Evolutionary conservation across 2,888 invertebrate species (phyloP).

Genomic region (Caenorhabditis parvicauda): DNA sequence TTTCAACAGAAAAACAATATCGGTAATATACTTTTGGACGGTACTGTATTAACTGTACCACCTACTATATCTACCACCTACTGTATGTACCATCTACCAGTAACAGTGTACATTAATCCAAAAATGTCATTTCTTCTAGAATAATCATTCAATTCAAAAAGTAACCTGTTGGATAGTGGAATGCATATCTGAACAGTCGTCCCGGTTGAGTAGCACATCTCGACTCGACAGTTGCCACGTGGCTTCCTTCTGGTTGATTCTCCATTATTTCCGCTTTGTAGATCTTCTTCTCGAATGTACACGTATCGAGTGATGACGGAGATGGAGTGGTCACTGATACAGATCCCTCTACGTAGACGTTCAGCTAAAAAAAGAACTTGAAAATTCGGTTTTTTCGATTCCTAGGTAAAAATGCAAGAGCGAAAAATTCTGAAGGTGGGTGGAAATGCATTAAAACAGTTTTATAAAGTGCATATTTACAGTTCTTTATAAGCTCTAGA

Average conservation of each 20-base stretch:
- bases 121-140: not conserved
- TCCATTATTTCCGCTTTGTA: slow-evolving; percentile 50
- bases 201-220: not conserved
- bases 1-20: not conserved
- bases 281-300: slow-evolving; percentile 41
- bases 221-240: no score
- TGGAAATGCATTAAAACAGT: no score
- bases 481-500: no score
- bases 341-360: slow-evolving; percentile 36
- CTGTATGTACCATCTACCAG: no score
- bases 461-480: no score
- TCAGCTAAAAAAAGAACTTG: slow-evolving; percentile 33
- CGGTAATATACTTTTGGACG: no score
- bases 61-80: no score
- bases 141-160: not conserved
- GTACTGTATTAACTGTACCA: no score
- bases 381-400: no score
- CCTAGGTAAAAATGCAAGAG: no score
- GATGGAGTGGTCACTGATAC: slow-evolving; percentile 4
- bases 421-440: not conserved
- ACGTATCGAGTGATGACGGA: slow-evolving; percentile 8
- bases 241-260: slow-evolving; percentile 32
- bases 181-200: slow-evolving; percentile 22
- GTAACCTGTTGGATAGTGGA: slow-evolving; percentile 19
- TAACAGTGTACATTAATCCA: no score